A percentile compares a stretch with the other conserved stretches of the same genome.
These are phyloP conservation scores for Melanotaenia parkinsoni DNA, from an alignment of 2,797 vertebrate genomes.

Conservation along the genomic window DNA sequence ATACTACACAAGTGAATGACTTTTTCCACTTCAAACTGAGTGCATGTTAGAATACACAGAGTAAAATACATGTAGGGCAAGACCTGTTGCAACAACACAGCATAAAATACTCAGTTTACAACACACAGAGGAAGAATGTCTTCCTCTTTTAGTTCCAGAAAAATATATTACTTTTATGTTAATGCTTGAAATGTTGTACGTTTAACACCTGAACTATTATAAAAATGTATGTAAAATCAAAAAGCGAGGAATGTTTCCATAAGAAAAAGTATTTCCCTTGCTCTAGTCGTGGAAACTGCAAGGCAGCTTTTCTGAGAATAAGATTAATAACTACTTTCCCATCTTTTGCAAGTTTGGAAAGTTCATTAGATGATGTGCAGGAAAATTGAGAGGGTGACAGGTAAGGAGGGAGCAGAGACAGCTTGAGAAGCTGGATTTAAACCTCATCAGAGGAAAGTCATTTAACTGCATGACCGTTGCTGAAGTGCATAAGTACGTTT, in stretches of 20 bases:
- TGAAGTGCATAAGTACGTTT: constrained; percentile 62
- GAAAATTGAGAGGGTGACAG: constrained; percentile 63
- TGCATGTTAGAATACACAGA: background rate
- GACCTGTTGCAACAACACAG: background rate
- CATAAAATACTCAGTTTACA: background rate
- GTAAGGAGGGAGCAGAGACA: constrained; percentile 46
- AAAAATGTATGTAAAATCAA: background rate
- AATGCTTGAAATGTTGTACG: background rate
- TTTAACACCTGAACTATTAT: background rate
- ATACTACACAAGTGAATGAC: background rate
- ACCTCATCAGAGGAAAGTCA: constrained; percentile 40
- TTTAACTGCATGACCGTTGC: constrained; percentile 51
- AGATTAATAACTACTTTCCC: constrained; percentile 34
- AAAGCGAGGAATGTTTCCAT: constrained; percentile 5
- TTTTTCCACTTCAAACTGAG: background rate
- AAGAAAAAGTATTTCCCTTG: constrained; percentile 11
- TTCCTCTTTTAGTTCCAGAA: background rate
- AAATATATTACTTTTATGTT: background rate
- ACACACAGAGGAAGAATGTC: background rate
- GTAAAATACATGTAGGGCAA: background rate
- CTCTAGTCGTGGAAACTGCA: constrained; percentile 32
- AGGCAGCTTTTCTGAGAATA: constrained; percentile 20
- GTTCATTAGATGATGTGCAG: constrained; percentile 57
- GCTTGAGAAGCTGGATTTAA: constrained; percentile 44
- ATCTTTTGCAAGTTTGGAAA: constrained; percentile 61